Evolutionary conservation across 2,888 invertebrate genomes (phyloP).

Genomic region (Listrodromus nycthemerus): DNA sequence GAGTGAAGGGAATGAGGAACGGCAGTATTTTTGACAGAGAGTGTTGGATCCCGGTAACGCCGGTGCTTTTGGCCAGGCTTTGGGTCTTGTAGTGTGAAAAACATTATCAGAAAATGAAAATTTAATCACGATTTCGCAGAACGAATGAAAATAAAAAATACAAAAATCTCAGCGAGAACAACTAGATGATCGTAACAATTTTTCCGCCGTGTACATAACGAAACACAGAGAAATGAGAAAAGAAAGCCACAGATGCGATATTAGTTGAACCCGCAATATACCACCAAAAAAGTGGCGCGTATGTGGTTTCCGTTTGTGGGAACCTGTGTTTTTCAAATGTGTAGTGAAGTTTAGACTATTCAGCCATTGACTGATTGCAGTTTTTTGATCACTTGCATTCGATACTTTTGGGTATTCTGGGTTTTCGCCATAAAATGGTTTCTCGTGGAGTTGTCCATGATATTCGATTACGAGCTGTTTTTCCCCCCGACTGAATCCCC

Average conservation of each 20-base stretch:
- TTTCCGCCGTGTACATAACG: too few relatives aligned
- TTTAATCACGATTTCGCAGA: constrained; percentile 32
- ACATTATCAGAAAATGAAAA: constrained; percentile 40
- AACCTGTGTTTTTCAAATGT: not conserved
- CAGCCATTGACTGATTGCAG: constrained; percentile 77
- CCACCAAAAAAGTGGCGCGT: not conserved
- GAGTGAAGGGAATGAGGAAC: constrained; percentile 2
- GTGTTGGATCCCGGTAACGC: not conserved
- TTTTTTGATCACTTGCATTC: constrained; percentile 73
- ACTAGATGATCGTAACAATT: too few relatives aligned
- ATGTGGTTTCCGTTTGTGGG: not conserved
- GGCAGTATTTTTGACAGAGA: not conserved
- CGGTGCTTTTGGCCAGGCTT: not conserved
- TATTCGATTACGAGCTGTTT: not conserved
- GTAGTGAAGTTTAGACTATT: constrained; percentile 59
- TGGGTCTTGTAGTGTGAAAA: not conserved
- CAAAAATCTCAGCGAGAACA: not conserved
- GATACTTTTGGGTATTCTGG: constrained; percentile 15
- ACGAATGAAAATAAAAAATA: not conserved
- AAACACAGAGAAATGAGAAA: not conserved
- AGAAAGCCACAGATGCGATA: constrained; percentile 6
- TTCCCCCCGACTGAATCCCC: too few relatives aligned
- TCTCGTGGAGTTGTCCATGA: not conserved
- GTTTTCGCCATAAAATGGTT: not conserved
- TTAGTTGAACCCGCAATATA: too few relatives aligned